phyloP scores from a whole-genome alignment of 2,888 invertebrate genomes.

The Apotomis turbidana region DNA sequence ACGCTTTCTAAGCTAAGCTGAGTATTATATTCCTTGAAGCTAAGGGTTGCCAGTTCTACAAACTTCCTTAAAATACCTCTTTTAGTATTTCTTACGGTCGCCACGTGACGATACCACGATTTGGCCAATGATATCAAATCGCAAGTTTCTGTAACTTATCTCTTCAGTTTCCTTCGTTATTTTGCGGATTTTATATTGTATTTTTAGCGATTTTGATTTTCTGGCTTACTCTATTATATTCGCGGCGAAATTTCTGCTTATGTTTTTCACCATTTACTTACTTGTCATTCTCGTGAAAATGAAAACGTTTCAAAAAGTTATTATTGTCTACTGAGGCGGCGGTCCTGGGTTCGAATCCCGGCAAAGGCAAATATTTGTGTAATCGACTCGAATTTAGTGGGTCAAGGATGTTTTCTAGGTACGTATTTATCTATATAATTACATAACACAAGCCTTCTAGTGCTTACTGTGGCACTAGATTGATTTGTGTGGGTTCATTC shows the following conservation, averaged over 20 bases:
- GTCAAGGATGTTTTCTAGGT: no score
- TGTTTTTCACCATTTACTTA: background rate
- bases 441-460: no score
- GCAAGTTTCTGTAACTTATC: conserved; percentile 33
- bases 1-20: background rate
- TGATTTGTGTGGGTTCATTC: no score
- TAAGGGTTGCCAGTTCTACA: conserved; percentile 13
- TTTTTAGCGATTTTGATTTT: conserved; percentile 23
- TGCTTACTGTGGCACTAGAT: no score
- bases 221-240: background rate
- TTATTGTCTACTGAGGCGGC: no score
- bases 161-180: conserved; percentile 23
- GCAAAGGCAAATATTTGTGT: no score
- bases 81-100: conserved; percentile 22
- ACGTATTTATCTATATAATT: no score
- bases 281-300: background rate
- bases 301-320: no score
- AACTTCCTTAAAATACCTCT: conserved; percentile 37
- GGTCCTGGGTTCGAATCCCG: no score
- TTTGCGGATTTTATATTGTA: conserved; percentile 33
- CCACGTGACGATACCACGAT: conserved; percentile 32
- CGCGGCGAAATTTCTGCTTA: background rate
- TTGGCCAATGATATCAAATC: conserved; percentile 43
- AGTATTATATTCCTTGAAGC: no score
- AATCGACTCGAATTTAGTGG: no score